Evolutionary conservation across 2,888 invertebrate genomes (phyloP), one percentile per base, ranked within the genome.

Genomic region (Synanthedon vespiformis): DNA sequence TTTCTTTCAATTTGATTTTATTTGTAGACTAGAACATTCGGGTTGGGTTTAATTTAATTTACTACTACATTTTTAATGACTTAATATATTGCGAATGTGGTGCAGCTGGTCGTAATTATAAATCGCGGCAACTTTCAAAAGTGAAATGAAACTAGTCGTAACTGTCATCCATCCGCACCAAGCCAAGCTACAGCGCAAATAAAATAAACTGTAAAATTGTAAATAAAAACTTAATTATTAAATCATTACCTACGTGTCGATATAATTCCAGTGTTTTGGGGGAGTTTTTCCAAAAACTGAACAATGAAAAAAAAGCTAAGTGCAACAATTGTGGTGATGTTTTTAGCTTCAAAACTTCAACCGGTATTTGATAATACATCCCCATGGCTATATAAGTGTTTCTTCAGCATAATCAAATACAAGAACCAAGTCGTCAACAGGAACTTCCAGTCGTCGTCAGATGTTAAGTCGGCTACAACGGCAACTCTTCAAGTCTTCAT

Each of bases 341-440:
- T 49, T 58, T 57, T 52, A 59, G 59, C 49, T 58, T 40, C 51
- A 57, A 59, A 53, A 53, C 56, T 40, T 55, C 56, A 52, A 58
- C 53, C n/a, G 52, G 51, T 34, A 56, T 56, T 57, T 54, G 54
- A 50, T 49, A 40, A 54, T 50, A 54, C 52, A 52, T 40, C 51
- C 50, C 34, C 40, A 54, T 48, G 50, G 52, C 18, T 54, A 54
- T 51, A 47, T 49, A 54, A 49, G 27, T 48, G 48, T 54, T 54
- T 54, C 48, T 54, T 48, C 52, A 47, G 52, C 54, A 50, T 48
- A 54, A 48, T 50, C 54, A 34, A 52, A 54, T 50, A 22, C 52
- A 47, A 54, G 52, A 54, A 52, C 54, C 6, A 52, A 54, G 49
- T 50, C 54, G 48, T 47, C 50, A 50, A 50, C 50, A 18, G 2